Base-by-base conservation (phyloP, 2,113 vertebrate genomes). In the Albula glossodonta region DNA sequence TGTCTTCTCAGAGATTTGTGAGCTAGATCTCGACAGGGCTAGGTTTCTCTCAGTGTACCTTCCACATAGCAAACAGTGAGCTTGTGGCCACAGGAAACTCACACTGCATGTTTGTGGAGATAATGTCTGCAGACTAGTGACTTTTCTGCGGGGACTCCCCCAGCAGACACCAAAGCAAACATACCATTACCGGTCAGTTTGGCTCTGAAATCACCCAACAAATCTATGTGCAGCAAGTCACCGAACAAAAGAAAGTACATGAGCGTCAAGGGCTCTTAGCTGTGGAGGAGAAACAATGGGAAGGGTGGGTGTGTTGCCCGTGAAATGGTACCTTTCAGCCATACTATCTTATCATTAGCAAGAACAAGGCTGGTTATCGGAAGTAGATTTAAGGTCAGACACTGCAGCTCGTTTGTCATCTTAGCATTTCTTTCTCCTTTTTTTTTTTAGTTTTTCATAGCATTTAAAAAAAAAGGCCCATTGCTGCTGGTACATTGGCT, bases 141-240 rank as follows among this genome's bases (percentile, higher is more conserved):
- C 85, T 87, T 85, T 82, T 85, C 13, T 56, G 60, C 51, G 31
- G 74, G 85, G 88, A 86, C 90, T 90, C 90, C 88, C 84, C 89
- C 15, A 85, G 83, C 52, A 88, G 90, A 87, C 87, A 87, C 79
- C 86, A 92, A 88, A 85, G 88, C 89, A 89, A 92, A 92, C 89
- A 90, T 78, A 81, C 85, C 89, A 90, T 87, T 89, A 85, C 85
- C 81, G 77, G 86, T 84, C 88, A 91, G 90, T 90, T 88, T 86
- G 88, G 87, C 89, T 86, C 87, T 87, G 88, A 89, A 87, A 87
- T 90, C 83, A 83, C 77, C 70, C 13, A 51, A 84, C 87, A 86
- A 87, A 88, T 88, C 87, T 89, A 82, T 41, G 57, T 22, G 12
- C 86, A 17, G 87, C 86, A 87, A 84, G 83, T 87, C 52, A 50